phyloP scores from a whole-genome alignment of 2,888 invertebrate genomes.

The Chloroclystis v-ata region DNA sequence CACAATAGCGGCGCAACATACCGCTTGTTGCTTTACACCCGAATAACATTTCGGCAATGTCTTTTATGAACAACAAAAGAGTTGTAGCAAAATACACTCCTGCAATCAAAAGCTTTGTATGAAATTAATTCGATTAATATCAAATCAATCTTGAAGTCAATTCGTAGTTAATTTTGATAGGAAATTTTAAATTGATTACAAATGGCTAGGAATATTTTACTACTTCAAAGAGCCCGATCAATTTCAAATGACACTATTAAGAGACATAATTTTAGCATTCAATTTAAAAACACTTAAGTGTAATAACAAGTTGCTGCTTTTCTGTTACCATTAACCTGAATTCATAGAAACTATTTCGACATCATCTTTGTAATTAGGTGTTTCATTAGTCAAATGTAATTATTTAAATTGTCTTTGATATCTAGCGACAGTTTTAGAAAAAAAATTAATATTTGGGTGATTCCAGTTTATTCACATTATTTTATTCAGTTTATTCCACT shows the following conservation, averaged over 20 bases:
- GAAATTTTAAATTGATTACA: background rate
- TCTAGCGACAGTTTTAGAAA: background rate
- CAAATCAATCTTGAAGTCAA: no score
- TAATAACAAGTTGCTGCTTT: constrained; percentile 44
- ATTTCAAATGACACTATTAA: constrained; percentile 30
- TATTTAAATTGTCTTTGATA: background rate
- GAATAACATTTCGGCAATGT: constrained; percentile 1
- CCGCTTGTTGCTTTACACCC: constrained; percentile 29
- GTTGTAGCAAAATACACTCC: constrained; percentile 6
- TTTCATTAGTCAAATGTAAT: constrained; percentile 20
- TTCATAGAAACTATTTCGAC: constrained; percentile 40
- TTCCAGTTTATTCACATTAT: no score
- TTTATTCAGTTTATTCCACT: no score
- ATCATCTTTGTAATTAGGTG: constrained; percentile 32
- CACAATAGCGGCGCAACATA: constrained; percentile 32
- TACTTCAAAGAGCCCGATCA: constrained; percentile 22
- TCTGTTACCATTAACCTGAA: constrained; percentile 32
- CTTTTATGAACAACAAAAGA: constrained; percentile 20
- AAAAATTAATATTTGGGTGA: no score
- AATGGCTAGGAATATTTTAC: constrained; percentile 11
- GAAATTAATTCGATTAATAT: no score
- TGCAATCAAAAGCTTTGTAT: no score
- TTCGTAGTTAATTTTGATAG: background rate
- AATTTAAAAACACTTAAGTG: constrained; percentile 41
- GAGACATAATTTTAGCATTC: constrained; percentile 38